Evolutionary conservation across 2,113 vertebrate genomes (phyloP).

Genomic region (Rhombomys opimus): DNA sequence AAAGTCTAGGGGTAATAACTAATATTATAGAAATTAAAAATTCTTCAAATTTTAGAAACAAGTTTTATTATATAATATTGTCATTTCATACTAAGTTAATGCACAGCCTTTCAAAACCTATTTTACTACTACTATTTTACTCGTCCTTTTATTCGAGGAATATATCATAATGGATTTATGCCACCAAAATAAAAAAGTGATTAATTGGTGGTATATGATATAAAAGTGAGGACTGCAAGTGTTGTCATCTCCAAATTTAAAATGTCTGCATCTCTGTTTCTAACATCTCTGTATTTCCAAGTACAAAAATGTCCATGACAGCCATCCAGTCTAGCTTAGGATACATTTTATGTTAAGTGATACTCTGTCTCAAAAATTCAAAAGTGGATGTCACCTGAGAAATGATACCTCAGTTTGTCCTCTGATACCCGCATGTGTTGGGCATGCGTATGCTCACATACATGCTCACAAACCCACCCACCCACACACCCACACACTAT

Average conservation of each 20-base stretch:
- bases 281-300: background rate
- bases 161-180: background rate
- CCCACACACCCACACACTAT: no score
- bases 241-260: background rate
- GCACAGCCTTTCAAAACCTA: background rate
- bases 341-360: background rate
- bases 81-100: background rate
- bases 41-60: constrained; percentile 9
- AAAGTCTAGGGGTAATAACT: background rate
- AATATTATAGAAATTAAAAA: background rate
- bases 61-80: background rate
- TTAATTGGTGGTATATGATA: background rate
- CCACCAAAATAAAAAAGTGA: background rate
- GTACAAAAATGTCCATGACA: background rate
- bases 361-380: background rate
- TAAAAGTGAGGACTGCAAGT: background rate
- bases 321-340: background rate
- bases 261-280: background rate
- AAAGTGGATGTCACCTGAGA: background rate
- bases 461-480: no score
- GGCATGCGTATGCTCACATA: background rate
- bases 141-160: background rate
- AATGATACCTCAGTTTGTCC: background rate
- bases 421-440: no score
- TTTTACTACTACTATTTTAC: background rate